phyloP scores from a whole-genome alignment of 2,113 vertebrate genomes.

The Xyrauchen texanus region DNA sequence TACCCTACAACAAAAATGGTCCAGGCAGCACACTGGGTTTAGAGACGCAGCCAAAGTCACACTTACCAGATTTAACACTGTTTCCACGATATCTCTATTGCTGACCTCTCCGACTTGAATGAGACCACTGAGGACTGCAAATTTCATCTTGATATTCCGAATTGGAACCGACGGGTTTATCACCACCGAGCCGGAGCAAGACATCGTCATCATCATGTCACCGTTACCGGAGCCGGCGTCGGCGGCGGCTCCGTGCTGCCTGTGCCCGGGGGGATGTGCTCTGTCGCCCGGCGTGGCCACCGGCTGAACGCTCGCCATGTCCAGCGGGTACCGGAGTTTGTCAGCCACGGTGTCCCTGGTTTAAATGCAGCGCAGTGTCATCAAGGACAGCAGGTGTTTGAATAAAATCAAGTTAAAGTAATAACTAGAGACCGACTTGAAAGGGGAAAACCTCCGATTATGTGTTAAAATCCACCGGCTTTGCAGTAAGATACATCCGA shows the following conservation, averaged over 20 bases:
- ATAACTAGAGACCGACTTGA: not conserved
- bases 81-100: slow-evolving; percentile 97
- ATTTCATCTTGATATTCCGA: slow-evolving; percentile 98
- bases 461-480: not conserved
- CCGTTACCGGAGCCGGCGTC: slow-evolving; percentile 67
- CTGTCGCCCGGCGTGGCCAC: slow-evolving; percentile 77
- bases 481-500: not conserved
- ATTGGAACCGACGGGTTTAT: slow-evolving; percentile 92
- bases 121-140: slow-evolving; percentile 90
- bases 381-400: slow-evolving; percentile 32
- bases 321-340: not conserved
- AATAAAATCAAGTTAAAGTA: not conserved
- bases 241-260: slow-evolving; percentile 65
- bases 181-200: slow-evolving; percentile 82
- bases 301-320: slow-evolving; percentile 84
- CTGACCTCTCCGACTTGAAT: slow-evolving; percentile 96
- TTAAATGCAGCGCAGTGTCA: slow-evolving; percentile 56
- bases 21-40: not conserved
- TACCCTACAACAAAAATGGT: too few species aligned
- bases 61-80: slow-evolving; percentile 98
- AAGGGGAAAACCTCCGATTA: not conserved
- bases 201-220: slow-evolving; percentile 70
- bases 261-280: slow-evolving; percentile 73
- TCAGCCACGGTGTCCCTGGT: slow-evolving; percentile 1
- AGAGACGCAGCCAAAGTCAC: not conserved